Evolutionary conservation across 2,888 invertebrate genomes (phyloP), one percentile per base, ranked within the genome.

Genomic region (Calephelis perditalis): DNA sequence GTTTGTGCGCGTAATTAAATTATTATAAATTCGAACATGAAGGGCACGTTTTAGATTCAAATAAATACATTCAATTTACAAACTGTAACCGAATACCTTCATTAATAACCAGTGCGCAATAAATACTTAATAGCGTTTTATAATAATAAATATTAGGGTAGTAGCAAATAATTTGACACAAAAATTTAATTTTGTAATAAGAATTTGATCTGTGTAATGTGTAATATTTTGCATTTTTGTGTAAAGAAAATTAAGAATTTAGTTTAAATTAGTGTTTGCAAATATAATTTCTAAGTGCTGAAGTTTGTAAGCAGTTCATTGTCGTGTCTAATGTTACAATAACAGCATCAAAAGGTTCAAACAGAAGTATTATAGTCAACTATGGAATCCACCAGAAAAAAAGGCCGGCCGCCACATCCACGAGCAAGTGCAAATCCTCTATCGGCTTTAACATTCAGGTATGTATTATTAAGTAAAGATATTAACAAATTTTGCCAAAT

Each of bases 361-460:
- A 52, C 11, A 26, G 35, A 37, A 58, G 45, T 55, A 37, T 46
- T 47, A 52, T 36, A 55, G 49, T 43, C 56, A 62, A 52, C 37
- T 57, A 92, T 92, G 92, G 92, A 93, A 76, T 82, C 91, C 60
- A 81, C 83, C 68, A 90, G 89, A 70, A 92, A 91, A 76, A 90
- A 86, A 71, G 82, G 86, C 59, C 91, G 91, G 61, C 91, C 91
- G 65, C 84, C 91, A 60, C 93, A 95, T 83, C 94, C 94, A 1
- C 88, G 94, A 72, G 92, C 93, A 70, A 91, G 81, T 69, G 93
- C 94, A 15, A 94, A 94, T 75, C 89, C 92, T n/a, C 69, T 95
- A 45, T 94, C 94, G 40, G 88, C 93, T n/a, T 77, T 93, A 57
- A 93, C 94, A 62, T 94, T 94, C 81, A 88, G 92, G 95, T 95